These are phyloP conservation scores for Cataglyphis albicans DNA, from an alignment of 2,888 invertebrate species.

Conservation along the genomic window DNA sequence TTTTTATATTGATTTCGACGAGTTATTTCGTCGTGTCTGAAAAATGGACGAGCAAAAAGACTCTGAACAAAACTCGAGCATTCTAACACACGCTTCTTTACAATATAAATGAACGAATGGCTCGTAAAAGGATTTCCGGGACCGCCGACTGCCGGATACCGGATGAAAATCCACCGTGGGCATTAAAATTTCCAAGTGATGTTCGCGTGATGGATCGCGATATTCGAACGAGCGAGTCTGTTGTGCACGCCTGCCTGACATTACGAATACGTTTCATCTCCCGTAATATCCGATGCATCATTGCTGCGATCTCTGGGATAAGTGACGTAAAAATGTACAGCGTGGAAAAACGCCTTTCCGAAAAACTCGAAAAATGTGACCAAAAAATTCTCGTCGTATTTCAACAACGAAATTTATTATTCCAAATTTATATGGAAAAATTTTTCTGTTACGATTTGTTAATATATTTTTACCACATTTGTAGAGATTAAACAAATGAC, in stretches of 20 bases:
- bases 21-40: conserved; percentile 9
- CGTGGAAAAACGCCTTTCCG: conserved; percentile 29
- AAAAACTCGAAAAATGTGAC: neutral
- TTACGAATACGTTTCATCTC: conserved; percentile 26
- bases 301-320: conserved; percentile 18
- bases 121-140: conserved; percentile 22
- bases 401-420: neutral
- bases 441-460: neutral
- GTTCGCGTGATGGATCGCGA: conserved; percentile 65
- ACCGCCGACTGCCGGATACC: neutral
- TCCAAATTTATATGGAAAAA: neutral
- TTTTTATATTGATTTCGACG: neutral
- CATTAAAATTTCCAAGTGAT: conserved; percentile 69
- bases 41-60: neutral
- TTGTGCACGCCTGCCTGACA: conserved; percentile 10
- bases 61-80: neutral
- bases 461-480: neutral
- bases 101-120: conserved; percentile 40
- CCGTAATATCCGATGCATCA: conserved; percentile 3
- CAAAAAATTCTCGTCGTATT: neutral
- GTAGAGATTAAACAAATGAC: neutral
- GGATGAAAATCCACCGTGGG: conserved; percentile 42
- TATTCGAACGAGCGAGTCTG: conserved; percentile 57
- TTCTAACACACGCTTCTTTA: conserved; percentile 3
- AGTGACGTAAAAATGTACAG: conserved; percentile 13